Evolutionary conservation across 2,113 vertebrate genomes (phyloP).

Genomic region (Mormyrus lacerda): DNA sequence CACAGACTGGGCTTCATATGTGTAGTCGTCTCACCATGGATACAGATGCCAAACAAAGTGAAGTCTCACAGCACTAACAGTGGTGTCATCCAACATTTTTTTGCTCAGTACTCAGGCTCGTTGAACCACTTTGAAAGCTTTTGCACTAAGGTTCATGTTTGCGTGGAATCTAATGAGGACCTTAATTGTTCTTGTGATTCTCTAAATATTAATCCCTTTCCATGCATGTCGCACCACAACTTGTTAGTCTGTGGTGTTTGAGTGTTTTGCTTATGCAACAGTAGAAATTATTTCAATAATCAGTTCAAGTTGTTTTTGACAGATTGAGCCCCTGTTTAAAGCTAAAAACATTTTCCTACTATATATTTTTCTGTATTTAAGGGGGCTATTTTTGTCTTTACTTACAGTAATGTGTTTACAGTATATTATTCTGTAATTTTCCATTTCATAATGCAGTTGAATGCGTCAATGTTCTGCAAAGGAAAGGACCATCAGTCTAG

Average conservation of each 20-base stretch:
- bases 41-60: neutral
- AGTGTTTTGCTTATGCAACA: neutral
- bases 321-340: neutral
- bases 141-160: neutral
- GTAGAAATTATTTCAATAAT: neutral
- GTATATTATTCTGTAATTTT: conserved; percentile 11
- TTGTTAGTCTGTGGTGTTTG: neutral
- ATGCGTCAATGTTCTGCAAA: neutral
- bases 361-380: neutral
- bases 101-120: neutral
- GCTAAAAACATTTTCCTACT: neutral
- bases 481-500: neutral
- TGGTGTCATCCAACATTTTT: neutral
- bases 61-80: neutral
- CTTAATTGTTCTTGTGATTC: neutral
- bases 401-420: neutral
- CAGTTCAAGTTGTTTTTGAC: neutral
- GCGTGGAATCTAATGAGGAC: neutral
- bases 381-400: neutral
- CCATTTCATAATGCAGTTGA: neutral
- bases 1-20: neutral
- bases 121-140: neutral
- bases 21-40: neutral
- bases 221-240: neutral
- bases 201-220: neutral